Conservation (phyloP, 2,797 vertebrate species). For the Chanos chanos region DNA sequence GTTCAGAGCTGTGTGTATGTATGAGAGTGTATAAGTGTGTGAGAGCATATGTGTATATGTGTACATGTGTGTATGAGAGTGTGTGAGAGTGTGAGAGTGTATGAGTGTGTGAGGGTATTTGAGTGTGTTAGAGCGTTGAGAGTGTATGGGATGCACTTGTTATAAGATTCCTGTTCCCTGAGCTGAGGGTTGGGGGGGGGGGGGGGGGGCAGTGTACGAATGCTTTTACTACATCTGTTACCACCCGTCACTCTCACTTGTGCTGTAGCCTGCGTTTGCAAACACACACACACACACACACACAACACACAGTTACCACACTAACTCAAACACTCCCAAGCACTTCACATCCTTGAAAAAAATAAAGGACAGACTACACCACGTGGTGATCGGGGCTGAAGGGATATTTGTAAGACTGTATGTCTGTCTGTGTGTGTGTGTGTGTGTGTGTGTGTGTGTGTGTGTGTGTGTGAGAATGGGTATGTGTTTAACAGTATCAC, state of each 20-base stretch:
- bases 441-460: conserved; percentile 4
- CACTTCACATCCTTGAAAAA: conserved; percentile 60
- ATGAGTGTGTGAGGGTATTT: conserved; percentile 1
- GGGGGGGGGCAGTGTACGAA: conserved; percentile 26
- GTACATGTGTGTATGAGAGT: not conserved
- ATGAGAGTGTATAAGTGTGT: not conserved
- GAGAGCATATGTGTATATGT: not conserved
- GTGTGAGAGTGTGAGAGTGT: not conserved
- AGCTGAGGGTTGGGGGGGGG: conserved; percentile 29
- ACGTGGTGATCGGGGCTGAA: conserved; percentile 28
- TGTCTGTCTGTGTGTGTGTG: conserved; percentile 17
- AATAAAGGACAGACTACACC: conserved; percentile 37
- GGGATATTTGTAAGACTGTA: conserved; percentile 17
- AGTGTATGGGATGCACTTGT: conserved; percentile 27
- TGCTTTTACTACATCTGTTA: conserved; percentile 68
- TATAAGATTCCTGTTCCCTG: conserved; percentile 33
- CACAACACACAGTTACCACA: conserved; percentile 11
- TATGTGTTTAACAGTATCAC: conserved; percentile 26
- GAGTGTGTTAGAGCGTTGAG: not conserved
- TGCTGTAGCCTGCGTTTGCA: conserved; percentile 30
- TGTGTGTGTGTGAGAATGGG: conserved; percentile 16
- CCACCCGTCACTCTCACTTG: conserved; percentile 57
- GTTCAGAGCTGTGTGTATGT: conserved; percentile 32
- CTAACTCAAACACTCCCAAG: conserved; percentile 22
- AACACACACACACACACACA: conserved; percentile 31